Evolutionary conservation across 2,113 vertebrate genomes (phyloP).

Genomic region (Clarias magur): DNA sequence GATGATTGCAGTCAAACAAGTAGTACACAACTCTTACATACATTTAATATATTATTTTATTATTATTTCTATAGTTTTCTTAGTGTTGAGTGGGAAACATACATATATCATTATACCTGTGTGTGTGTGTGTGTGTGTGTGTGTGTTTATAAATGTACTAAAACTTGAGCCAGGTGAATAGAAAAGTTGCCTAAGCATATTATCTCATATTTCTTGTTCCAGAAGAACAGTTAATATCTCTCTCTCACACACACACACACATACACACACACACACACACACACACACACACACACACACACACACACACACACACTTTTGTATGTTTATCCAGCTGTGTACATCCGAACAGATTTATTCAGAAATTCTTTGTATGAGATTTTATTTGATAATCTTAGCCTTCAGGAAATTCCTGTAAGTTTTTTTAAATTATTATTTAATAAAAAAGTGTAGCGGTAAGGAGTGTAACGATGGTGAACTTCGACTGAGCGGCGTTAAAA

Average conservation of each 20-base stretch:
- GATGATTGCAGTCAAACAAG: neutral
- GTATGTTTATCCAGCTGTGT: too few relatives aligned
- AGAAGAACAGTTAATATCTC: neutral
- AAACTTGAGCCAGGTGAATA: constrained; percentile 5
- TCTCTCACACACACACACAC: neutral
- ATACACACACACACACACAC: neutral
- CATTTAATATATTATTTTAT: neutral
- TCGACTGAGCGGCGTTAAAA: too few relatives aligned
- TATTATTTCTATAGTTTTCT: neutral
- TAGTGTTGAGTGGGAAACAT: neutral
- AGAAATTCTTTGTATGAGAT: too few relatives aligned
- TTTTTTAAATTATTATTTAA: too few relatives aligned
- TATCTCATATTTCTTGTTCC: neutral
- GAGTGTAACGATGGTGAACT: too few relatives aligned
- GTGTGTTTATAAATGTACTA: neutral
- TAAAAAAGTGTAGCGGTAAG: too few relatives aligned
- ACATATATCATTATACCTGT: neutral
- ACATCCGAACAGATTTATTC: too few relatives aligned
- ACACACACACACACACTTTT: neutral
- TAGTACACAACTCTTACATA: neutral
- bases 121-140: constrained; percentile 8
- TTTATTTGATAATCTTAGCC: too few relatives aligned
- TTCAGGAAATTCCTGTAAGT: too few relatives aligned
- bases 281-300: too few relatives aligned
- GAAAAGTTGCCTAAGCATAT: neutral